phyloP scores from a whole-genome alignment of 2,888 invertebrate species.

The Epistrophe grossulariae region DNA sequence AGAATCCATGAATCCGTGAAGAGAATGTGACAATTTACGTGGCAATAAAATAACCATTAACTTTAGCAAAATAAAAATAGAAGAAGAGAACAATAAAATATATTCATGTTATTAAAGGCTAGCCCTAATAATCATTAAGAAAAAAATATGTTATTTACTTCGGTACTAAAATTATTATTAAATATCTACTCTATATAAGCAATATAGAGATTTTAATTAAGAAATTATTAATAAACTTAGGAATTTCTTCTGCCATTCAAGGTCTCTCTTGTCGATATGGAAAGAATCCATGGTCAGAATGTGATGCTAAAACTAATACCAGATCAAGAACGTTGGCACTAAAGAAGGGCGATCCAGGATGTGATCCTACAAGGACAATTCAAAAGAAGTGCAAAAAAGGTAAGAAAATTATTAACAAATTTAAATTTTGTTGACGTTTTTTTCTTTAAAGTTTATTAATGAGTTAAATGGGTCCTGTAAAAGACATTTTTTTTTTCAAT shows the following conservation, averaged over 20 bases:
- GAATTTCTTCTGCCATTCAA: constrained; percentile 53
- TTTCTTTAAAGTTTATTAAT: too few relatives aligned
- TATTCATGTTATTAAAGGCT: constrained; percentile 26
- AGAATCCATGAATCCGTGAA: constrained; percentile 46
- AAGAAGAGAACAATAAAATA: neutral
- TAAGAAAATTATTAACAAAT: constrained; percentile 81
- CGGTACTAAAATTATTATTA: neutral
- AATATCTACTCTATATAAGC: too few relatives aligned
- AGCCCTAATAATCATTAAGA: neutral
- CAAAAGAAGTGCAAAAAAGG: constrained; percentile 97
- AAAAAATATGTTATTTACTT: constrained; percentile 12
- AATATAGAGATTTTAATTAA: constrained; percentile 32
- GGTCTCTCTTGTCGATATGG: constrained; percentile 91
- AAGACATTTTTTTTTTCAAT: too few relatives aligned
- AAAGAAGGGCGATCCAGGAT: constrained; percentile 93
- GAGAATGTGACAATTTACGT: constrained; percentile 62
- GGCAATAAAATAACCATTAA: constrained; percentile 66
- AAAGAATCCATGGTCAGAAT: constrained; percentile 95
- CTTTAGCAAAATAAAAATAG: neutral
- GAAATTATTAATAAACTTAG: constrained; percentile 1
- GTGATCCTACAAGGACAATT: constrained; percentile 93
- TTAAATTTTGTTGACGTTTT: too few relatives aligned
- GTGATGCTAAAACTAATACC: constrained; percentile 92
- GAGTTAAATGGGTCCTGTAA: too few relatives aligned
- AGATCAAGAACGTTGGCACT: constrained; percentile 92